Evolutionary conservation across 2,797 vertebrate species (phyloP).

Genomic region (Syngnathus rostellatus): DNA sequence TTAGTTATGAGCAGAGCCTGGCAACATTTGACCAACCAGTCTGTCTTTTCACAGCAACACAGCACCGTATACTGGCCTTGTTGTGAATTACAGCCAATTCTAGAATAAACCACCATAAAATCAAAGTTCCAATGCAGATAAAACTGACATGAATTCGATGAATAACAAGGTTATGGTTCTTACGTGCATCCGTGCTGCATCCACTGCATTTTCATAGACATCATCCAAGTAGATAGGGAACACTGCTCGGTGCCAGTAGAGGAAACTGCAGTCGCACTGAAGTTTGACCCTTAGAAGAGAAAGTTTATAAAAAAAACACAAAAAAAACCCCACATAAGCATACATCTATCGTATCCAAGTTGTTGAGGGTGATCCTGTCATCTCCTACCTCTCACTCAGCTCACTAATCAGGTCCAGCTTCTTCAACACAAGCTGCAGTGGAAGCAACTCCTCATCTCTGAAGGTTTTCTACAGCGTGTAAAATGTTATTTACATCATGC

Average conservation of each 20-base stretch:
- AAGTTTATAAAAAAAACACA: neutral
- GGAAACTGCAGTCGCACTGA: conserved; percentile 92
- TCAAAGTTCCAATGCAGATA: neutral
- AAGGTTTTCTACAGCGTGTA: conserved; percentile 82
- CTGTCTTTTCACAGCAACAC: no score
- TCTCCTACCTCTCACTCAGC: conserved; percentile 79
- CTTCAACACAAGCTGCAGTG: conserved; percentile 89
- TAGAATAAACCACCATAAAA: no score
- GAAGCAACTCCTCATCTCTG: conserved; percentile 91
- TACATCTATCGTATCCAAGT: neutral
- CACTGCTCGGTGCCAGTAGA: conserved; percentile 95
- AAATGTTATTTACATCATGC: neutral
- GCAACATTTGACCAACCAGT: no score
- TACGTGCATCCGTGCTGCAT: conserved; percentile 91
- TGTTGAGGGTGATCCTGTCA: neutral
- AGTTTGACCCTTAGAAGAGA: conserved; percentile 73
- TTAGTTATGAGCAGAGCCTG: no score
- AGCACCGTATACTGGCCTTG: no score
- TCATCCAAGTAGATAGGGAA: conserved; percentile 98
- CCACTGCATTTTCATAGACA: conserved; percentile 91
- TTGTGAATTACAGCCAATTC: no score
- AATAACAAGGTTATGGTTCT: conserved; percentile 33
- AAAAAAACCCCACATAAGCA: neutral
- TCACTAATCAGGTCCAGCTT: conserved; percentile 96
- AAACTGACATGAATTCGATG: neutral